Base-by-base conservation (phyloP, 1,140 invertebrate species). In the Drosophila lowei region DNA sequence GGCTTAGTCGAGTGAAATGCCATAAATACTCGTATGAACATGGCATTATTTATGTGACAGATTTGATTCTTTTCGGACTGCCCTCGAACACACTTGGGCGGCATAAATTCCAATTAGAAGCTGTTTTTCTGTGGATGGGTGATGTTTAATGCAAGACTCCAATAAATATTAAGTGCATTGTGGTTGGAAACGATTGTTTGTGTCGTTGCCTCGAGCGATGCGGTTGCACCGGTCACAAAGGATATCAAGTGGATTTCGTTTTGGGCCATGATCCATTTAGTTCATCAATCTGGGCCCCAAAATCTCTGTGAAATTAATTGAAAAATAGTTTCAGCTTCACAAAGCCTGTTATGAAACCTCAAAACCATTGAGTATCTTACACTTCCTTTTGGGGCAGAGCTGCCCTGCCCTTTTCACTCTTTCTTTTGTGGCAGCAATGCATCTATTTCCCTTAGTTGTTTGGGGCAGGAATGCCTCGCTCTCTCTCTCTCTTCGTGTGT, bases 41-140 rank as follows among this genome's bases (percentile, higher is more conserved):
- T 50, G 15, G 6, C 72, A 73, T 57, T 57, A 74, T 74, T 73
- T 73, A 65, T 52, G 54, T 66, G 71, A 49, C 68, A 74, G 43
- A 42, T 74, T 46, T 55, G 50, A 72, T 72, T 66, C 28, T 70
- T 55, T 49, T 41, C 28, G 41, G 34, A 41, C 41, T 41, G 23
- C 38, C 18, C n/a, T 53, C 44, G 18, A 73, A 73, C 53, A 44
- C 70, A 50, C 70, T 72, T 50, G 70, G 70, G 70, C 58, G 8
- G 25, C 50, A 72, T 72, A 63, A 63, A 72, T 72, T 28, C 44
- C 38, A 63, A 63, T 72, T 72, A 72, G 68, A 63, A 28, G 54
- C 16, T 56, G 34, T 3, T 38, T 38, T 13, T 25, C 5, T 38
- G 34, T 38, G 34, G 34, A 4, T 11, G 34, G 1, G 11, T 25